A percentile compares a stretch with the other conserved stretches of the same genome.
Evolutionary conservation across 1,140 invertebrate genomes (phyloP).

Genomic region (Oreohelix idahoensis): DNA sequence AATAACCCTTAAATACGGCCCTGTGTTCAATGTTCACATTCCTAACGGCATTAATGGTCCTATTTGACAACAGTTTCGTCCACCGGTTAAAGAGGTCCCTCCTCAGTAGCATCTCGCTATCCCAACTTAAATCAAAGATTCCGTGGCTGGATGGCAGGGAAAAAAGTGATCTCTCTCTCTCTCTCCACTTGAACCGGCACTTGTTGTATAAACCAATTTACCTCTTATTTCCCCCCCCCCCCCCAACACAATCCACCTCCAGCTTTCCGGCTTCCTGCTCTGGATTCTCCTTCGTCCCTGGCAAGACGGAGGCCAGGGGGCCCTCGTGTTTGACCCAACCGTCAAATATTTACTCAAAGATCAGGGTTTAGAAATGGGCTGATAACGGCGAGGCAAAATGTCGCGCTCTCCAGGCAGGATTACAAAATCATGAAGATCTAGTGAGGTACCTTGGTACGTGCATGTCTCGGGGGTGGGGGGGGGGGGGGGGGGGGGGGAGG

Average conservation of each 20-base stretch:
- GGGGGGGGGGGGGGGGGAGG: neutral
- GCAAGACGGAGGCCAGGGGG: neutral
- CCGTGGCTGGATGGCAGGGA: neutral
- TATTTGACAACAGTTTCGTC: neutral
- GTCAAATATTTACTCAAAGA: conserved; percentile 17
- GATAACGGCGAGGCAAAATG: conserved; percentile 2
- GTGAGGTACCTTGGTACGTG: neutral
- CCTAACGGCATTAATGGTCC: neutral
- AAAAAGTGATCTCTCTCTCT: neutral
- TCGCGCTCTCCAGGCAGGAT: conserved; percentile 1
- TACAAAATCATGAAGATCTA: neutral
- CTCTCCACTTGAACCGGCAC: neutral
- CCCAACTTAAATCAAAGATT: neutral
- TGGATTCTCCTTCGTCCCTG: neutral
- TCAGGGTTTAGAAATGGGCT: conserved; percentile 4
- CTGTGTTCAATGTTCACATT: neutral
- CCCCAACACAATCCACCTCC: neutral
- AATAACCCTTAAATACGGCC: too few species aligned
- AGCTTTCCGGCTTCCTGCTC: neutral
- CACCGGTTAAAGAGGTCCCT: neutral
- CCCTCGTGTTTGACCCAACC: neutral
- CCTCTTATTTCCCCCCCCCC: neutral
- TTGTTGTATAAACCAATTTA: neutral
- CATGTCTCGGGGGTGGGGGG: neutral
- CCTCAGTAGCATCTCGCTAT: neutral